Evolutionary conservation across 2,797 vertebrate genomes (phyloP).

Genomic region (Fringilla coelebs): DNA sequence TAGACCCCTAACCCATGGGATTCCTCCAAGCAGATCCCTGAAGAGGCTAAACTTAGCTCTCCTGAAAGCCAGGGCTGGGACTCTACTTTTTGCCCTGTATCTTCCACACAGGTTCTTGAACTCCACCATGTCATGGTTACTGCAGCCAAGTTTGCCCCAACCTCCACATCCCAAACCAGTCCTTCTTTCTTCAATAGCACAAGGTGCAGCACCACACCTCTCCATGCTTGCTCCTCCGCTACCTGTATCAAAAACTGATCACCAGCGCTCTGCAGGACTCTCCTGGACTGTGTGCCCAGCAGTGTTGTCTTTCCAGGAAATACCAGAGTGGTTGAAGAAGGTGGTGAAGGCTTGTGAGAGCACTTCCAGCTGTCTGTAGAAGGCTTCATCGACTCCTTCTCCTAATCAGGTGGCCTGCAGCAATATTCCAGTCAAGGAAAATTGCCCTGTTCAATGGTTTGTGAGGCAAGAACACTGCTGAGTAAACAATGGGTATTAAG

Average conservation of each 20-base stretch:
- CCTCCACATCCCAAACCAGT: neutral
- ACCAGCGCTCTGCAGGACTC: neutral
- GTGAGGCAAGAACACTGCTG: neutral
- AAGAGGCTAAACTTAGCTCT: neutral
- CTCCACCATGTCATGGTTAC: neutral
- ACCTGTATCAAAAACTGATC: neutral
- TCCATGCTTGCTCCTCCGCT: neutral
- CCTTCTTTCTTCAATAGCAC: neutral
- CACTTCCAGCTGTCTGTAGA: neutral
- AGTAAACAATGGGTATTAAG: neutral
- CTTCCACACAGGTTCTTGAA: neutral
- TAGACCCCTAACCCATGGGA: neutral
- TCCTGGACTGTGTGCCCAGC: neutral
- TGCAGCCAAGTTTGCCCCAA: neutral
- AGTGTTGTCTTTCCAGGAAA: neutral
- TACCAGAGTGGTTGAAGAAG: neutral
- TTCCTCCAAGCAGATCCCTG: neutral
- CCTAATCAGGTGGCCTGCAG: neutral
- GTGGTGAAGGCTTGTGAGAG: neutral
- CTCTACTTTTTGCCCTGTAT: neutral
- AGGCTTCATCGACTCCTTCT: accelerated
- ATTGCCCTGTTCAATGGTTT: neutral
- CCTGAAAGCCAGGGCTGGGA: neutral
- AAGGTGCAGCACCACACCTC: neutral
- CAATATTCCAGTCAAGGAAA: neutral